Conservation (phyloP, 2,797 vertebrate genomes). For the Molossus molossus region DNA sequence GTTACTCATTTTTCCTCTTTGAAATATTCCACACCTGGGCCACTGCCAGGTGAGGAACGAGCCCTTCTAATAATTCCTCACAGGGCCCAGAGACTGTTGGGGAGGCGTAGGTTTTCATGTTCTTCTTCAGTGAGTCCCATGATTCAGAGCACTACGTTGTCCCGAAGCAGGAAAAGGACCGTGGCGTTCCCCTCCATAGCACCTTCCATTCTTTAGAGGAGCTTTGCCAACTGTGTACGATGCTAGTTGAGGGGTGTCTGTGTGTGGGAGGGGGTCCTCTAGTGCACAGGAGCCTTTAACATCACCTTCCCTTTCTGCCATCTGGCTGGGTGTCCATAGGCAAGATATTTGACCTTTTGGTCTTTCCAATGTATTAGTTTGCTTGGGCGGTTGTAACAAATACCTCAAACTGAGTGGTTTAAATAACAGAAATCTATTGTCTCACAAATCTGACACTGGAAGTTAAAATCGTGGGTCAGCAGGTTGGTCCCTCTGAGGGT, state of each 20-base stretch:
- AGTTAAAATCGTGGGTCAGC: background rate
- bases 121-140: background rate
- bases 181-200: background rate
- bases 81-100: background rate
- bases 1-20: background rate
- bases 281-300: background rate
- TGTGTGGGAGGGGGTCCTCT: background rate
- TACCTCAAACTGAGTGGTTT: background rate
- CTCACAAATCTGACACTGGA: background rate
- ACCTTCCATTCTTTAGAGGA: background rate
- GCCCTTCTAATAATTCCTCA: background rate
- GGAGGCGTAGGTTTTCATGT: background rate
- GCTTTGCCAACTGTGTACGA: background rate
- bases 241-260: background rate
- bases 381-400: background rate
- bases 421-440: background rate
- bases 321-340: background rate
- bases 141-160: background rate
- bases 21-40: background rate
- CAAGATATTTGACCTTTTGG: background rate
- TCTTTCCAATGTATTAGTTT: background rate
- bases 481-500: background rate
- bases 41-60: background rate
- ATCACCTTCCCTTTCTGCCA: background rate
- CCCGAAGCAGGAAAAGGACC: background rate